Evolutionary conservation across 2,113 vertebrate genomes (phyloP).

Genomic region (Dicentrarchus labrax): DNA sequence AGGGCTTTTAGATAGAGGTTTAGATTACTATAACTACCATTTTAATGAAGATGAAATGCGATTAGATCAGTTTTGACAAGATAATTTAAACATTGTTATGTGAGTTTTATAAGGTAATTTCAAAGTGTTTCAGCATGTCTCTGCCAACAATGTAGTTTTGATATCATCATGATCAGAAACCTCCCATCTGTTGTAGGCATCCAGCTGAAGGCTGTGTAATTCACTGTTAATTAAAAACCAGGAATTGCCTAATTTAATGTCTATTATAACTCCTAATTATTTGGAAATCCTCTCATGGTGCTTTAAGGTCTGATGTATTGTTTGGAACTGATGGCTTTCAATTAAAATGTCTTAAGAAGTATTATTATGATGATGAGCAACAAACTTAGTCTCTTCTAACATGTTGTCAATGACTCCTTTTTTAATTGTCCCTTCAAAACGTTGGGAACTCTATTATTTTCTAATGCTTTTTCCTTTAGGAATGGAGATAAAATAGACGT

Average conservation of each 20-base stretch:
- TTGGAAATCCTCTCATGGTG: constrained; percentile 5
- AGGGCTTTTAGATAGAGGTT: constrained; percentile 36
- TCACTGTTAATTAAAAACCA: constrained; percentile 54
- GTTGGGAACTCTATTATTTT: neutral
- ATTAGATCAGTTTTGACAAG: constrained; percentile 43
- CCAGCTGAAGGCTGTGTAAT: constrained; percentile 44
- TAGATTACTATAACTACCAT: constrained; percentile 41
- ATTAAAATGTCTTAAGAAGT: constrained; percentile 4
- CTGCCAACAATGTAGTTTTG: constrained; percentile 29
- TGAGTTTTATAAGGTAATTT: constrained; percentile 39
- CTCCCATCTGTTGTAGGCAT: constrained; percentile 28
- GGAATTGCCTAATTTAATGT: constrained; percentile 42
- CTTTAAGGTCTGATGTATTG: neutral
- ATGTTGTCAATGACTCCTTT: neutral
- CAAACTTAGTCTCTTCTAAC: constrained; percentile 3
- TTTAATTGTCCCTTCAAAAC: neutral
- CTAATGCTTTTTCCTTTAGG: neutral
- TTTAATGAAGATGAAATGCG: constrained; percentile 47
- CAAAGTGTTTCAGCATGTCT: constrained; percentile 26
- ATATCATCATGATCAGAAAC: constrained; percentile 46
- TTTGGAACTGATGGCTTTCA: constrained; percentile 1
- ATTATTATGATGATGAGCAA: neutral
- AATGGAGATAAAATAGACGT: constrained; percentile 7
- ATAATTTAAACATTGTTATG: constrained; percentile 42
- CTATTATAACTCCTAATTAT: constrained; percentile 31